Conservation (phyloP, 2,797 vertebrate genomes). For the Epinephelus coioides region DNA sequence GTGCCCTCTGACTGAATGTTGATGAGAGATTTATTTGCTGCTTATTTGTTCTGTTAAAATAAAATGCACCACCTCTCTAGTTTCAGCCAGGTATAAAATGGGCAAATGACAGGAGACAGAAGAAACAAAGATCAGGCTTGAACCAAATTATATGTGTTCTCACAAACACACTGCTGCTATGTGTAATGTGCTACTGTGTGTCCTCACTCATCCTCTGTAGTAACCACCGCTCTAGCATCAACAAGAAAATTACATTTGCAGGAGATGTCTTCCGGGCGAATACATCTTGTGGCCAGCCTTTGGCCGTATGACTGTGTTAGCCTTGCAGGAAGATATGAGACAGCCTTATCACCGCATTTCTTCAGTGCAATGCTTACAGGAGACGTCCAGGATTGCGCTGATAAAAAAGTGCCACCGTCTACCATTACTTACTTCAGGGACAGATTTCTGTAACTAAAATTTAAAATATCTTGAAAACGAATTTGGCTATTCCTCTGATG, state of each 20-base stretch:
- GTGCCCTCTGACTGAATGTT: slow-evolving; percentile 4
- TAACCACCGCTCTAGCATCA: slow-evolving; percentile 19
- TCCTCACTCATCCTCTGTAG: slow-evolving; percentile 18
- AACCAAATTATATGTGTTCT: not conserved
- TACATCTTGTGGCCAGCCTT: slow-evolving; percentile 24
- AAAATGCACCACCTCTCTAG: not conserved
- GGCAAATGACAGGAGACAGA: not conserved
- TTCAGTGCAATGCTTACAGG: slow-evolving; percentile 32
- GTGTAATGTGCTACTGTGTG: not conserved
- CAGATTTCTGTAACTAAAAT: slow-evolving; percentile 35
- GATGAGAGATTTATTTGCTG: not conserved
- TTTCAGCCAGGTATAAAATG: not conserved
- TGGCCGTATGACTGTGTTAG: slow-evolving; percentile 34
- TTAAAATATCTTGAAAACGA: slow-evolving; percentile 24
- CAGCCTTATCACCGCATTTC: slow-evolving; percentile 41
- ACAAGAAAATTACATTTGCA: slow-evolving; percentile 44
- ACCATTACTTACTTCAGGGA: slow-evolving; percentile 6
- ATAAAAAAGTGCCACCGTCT: slow-evolving; percentile 23
- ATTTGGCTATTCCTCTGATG: slow-evolving; percentile 21
- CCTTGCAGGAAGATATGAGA: slow-evolving; percentile 44
- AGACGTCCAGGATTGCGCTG: slow-evolving; percentile 39
- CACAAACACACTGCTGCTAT: not conserved
- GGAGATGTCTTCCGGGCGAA: slow-evolving; percentile 17
- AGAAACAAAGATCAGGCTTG: not conserved
- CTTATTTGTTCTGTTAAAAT: slow-evolving; percentile 4